These are phyloP conservation scores for Aulostomus chinensis DNA, from an alignment of 2,797 vertebrate species.

Conservation along the genomic window DNA sequence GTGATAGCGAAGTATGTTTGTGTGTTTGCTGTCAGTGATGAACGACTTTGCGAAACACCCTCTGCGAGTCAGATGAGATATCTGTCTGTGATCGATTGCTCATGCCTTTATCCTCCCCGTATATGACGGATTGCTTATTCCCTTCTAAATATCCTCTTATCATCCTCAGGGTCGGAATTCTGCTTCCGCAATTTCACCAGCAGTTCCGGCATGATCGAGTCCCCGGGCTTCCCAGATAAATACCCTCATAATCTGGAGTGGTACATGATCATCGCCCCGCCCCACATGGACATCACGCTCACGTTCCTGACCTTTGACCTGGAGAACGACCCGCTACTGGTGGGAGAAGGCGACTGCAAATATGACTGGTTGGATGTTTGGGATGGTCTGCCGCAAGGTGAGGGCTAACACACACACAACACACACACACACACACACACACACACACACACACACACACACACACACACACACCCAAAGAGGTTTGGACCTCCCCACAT, in stretches of 20 bases:
- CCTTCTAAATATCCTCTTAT: constrained; percentile 25
- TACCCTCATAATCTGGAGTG: constrained; percentile 98
- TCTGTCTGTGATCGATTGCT: constrained; percentile 53
- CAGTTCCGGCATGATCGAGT: constrained; percentile 91
- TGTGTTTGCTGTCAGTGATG: constrained; percentile 40
- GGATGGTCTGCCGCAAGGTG: constrained; percentile 94
- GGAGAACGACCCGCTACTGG: constrained; percentile 93
- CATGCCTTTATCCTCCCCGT: constrained; percentile 13
- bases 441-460: neutral
- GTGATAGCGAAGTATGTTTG: constrained; percentile 29
- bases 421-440: constrained; percentile 2
- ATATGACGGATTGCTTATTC: constrained; percentile 36
- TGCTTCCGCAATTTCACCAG: constrained; percentile 96
- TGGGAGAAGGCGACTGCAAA: constrained; percentile 95
- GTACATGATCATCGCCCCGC: constrained; percentile 93
- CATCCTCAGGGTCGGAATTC: constrained; percentile 89
- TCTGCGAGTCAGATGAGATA: constrained; percentile 67
- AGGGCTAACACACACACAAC: neutral
- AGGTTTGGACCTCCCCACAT: no score
- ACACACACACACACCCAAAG: neutral
- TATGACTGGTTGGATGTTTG: constrained; percentile 99
- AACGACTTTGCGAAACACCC: constrained; percentile 51
- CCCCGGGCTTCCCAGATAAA: constrained; percentile 95
- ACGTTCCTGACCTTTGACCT: constrained; percentile 95
- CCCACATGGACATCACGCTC: constrained; percentile 92